Percentiles rank a stretch among this genome's conserved stretches.
Conservation (phyloP, 2,888 invertebrate genomes). For the Leptinotarsa rubiginosa region DNA sequence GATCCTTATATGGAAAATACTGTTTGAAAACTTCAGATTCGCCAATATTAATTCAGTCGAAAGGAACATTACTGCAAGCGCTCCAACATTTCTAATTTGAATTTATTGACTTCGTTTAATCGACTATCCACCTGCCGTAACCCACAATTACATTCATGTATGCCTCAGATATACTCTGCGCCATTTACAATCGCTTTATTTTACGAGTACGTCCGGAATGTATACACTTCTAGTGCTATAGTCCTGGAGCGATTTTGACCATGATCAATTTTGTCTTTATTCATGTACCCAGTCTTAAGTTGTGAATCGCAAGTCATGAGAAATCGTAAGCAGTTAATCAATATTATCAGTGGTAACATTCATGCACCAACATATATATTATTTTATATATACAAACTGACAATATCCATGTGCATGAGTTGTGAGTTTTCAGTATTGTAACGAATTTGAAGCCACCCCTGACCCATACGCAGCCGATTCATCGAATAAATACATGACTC, state of each 20-base stretch:
- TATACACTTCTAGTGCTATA: background rate
- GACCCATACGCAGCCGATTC: too few species aligned
- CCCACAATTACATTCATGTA: slow-evolving; percentile 16
- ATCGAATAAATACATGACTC: too few species aligned
- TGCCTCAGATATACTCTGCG: slow-evolving; percentile 12
- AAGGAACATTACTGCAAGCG: background rate
- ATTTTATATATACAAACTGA: too few species aligned
- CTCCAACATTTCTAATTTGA: slow-evolving; percentile 11
- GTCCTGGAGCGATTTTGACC: background rate
- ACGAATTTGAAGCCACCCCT: too few species aligned
- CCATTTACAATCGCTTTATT: slow-evolving; percentile 7
- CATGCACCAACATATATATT: too few species aligned
- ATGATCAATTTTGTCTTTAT: too few species aligned
- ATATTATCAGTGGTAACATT: too few species aligned
- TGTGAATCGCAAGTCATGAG: too few species aligned
- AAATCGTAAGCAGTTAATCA: too few species aligned
- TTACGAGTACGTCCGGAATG: background rate
- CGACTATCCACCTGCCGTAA: slow-evolving; percentile 9
- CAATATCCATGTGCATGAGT: too few species aligned
- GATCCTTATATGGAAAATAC: background rate
- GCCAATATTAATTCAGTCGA: background rate
- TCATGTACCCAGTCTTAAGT: too few species aligned
- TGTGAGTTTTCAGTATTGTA: too few species aligned
- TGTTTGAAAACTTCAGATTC: background rate
- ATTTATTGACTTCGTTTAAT: slow-evolving; percentile 17